phyloP scores from a whole-genome alignment of 2,888 invertebrate species.

The Drosophila robusta region DNA sequence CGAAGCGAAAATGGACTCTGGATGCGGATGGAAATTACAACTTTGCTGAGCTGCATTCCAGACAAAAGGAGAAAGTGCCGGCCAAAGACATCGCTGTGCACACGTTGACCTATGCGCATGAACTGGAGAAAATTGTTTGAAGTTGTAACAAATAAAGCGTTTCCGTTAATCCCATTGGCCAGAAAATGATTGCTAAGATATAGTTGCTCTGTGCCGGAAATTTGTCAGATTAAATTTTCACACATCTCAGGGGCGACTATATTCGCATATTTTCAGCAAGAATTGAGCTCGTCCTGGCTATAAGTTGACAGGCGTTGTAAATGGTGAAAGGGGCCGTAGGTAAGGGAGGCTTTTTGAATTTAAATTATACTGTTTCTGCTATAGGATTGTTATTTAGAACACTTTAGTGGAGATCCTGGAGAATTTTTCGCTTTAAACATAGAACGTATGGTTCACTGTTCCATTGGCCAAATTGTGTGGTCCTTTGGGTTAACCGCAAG shows the following conservation, averaged over 20 bases:
- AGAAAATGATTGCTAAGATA: slow-evolving; percentile 46
- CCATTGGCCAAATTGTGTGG: slow-evolving; percentile 58
- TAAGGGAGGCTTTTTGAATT: slow-evolving; percentile 14
- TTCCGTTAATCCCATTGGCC: slow-evolving; percentile 48
- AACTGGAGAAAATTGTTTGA: slow-evolving; percentile 74
- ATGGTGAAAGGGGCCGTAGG: slow-evolving; percentile 23
- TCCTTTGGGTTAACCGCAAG: slow-evolving; percentile 61
- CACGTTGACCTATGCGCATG: slow-evolving; percentile 65
- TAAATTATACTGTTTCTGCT: slow-evolving; percentile 16
- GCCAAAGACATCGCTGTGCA: slow-evolving; percentile 67
- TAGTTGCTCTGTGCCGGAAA: slow-evolving; percentile 43
- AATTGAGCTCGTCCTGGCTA: slow-evolving; percentile 40
- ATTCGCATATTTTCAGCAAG: slow-evolving; percentile 40
- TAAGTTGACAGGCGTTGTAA: slow-evolving; percentile 76
- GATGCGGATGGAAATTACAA: slow-evolving; percentile 62
- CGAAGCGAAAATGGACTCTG: slow-evolving; percentile 52
- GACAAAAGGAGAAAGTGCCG: slow-evolving; percentile 48
- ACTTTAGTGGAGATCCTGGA: slow-evolving; percentile 8
- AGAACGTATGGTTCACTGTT: background rate
- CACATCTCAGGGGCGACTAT: slow-evolving; percentile 56
- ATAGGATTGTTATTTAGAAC: slow-evolving; percentile 55
- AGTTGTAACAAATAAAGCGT: slow-evolving; percentile 41
- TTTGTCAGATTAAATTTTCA: slow-evolving; percentile 80
- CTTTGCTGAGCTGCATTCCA: slow-evolving; percentile 39
- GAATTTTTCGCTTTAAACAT: background rate